Conservation (phyloP, 2,888 invertebrate species). For the Lepetodrilus schrolli region DNA sequence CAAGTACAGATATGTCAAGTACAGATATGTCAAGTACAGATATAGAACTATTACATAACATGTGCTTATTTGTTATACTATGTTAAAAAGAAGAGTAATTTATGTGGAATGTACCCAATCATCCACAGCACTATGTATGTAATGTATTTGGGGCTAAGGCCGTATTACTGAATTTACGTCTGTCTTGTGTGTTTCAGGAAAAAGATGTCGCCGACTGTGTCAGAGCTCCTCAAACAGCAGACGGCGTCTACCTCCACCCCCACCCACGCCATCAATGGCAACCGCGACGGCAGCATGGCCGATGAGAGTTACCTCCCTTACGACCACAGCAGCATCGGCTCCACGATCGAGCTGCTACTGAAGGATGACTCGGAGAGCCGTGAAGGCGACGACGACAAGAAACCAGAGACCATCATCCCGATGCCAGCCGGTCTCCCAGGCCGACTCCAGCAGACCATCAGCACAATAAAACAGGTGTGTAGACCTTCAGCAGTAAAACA, state of each 20-base stretch:
- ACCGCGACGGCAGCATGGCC: constrained; percentile 13
- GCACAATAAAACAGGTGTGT: constrained; percentile 76
- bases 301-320: constrained; percentile 42
- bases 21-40: too few relatives aligned
- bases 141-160: too few relatives aligned
- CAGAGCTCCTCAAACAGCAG: constrained; percentile 69
- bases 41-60: too few relatives aligned
- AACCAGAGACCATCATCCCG: constrained; percentile 54
- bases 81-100: too few relatives aligned
- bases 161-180: too few relatives aligned
- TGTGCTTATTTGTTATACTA: too few relatives aligned
- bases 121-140: too few relatives aligned
- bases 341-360: constrained; percentile 52
- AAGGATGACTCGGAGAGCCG: constrained; percentile 73
- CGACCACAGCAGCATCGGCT: constrained; percentile 45
- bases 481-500: too few relatives aligned
- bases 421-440: constrained; percentile 76
- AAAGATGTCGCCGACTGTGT: constrained; percentile 67
- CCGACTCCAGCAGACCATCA: constrained; percentile 76
- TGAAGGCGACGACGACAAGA: constrained; percentile 52
- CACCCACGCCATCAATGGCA: constrained; percentile 8
- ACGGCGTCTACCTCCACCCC: constrained; percentile 46
- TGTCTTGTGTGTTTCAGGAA: too few relatives aligned
- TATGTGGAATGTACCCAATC: too few relatives aligned
- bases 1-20: too few relatives aligned